Evolutionary conservation across 2,113 vertebrate genomes (phyloP).

Genomic region (Dicaeum eximium): DNA sequence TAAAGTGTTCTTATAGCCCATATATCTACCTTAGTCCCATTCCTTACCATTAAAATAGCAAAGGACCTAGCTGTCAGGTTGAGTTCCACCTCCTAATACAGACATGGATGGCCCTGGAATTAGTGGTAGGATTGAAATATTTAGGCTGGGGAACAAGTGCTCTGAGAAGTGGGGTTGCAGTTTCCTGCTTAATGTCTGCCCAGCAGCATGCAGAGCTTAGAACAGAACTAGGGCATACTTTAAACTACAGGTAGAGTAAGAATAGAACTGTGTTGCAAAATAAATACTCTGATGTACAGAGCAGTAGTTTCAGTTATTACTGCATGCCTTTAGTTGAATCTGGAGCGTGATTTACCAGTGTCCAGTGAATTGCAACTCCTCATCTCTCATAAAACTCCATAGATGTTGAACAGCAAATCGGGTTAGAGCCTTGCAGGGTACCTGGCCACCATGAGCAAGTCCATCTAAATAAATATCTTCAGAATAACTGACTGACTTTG

Average conservation of each 20-base stretch:
- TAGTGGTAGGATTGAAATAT: not conserved
- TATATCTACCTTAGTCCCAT: not conserved
- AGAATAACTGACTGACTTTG: not conserved
- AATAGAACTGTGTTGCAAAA: not conserved
- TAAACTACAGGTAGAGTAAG: not conserved
- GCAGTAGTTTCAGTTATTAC: not conserved
- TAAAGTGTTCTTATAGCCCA: not conserved
- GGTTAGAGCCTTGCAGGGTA: not conserved
- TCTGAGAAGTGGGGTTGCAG: not conserved
- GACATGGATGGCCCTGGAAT: not conserved
- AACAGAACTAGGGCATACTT: not conserved
- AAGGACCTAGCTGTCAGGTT: not conserved
- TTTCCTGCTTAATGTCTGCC: not conserved
- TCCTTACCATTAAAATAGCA: not conserved
- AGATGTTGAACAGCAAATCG: not conserved
- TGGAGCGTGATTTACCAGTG: not conserved
- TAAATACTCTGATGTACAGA: not conserved
- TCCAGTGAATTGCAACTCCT: not conserved
- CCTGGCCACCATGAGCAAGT: not conserved
- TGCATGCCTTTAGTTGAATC: not conserved
- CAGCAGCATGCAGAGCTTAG: accelerated
- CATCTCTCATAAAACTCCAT: not conserved
- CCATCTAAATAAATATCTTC: not conserved
- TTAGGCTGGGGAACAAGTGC: not conserved
- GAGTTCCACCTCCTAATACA: not conserved